These are phyloP conservation scores for Agriopis aurantiaria DNA, from an alignment of 2,888 invertebrate genomes.

Conservation along the genomic window DNA sequence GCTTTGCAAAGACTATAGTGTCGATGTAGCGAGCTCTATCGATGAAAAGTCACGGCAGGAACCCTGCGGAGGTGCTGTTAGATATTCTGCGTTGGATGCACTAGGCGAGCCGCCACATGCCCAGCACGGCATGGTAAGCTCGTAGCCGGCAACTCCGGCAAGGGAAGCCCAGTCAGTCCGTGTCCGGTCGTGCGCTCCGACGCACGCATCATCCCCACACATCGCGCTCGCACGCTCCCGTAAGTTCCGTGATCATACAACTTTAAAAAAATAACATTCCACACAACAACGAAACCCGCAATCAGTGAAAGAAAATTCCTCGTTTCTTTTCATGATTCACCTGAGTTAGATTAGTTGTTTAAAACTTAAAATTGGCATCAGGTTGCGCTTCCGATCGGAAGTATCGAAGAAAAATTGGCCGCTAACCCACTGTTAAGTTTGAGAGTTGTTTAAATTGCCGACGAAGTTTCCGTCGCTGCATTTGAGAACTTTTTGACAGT, in stretches of 20 bases:
- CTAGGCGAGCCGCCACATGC: not conserved
- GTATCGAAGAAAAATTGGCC: constrained; percentile 51
- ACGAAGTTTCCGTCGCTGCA: constrained; percentile 38
- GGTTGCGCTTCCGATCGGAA: constrained; percentile 47
- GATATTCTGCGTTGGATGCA: not conserved
- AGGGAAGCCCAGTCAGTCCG: constrained; percentile 62
- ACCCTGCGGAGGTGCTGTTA: not conserved
- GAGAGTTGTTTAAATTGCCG: constrained; percentile 46
- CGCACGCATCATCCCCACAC: constrained; percentile 63
- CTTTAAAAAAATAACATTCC: constrained; percentile 54
- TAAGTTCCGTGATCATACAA: constrained; percentile 76
- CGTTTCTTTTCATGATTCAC: constrained; percentile 51
- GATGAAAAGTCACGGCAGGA: not conserved
- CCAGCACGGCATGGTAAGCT: not conserved
- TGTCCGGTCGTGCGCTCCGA: constrained; percentile 63
- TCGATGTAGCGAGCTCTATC: not conserved
- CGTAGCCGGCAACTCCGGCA: not conserved
- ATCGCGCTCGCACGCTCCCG: constrained; percentile 58
- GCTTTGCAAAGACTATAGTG: too few species aligned
- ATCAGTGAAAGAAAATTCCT: constrained; percentile 43
- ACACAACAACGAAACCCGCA: constrained; percentile 49
- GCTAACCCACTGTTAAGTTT: constrained; percentile 44
- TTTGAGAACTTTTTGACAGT: constrained; percentile 37
- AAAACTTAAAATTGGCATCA: constrained; percentile 58
- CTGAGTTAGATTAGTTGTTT: constrained; percentile 59